Percentiles rank a stretch among this genome's conserved stretches.
Conservation (phyloP, 2,797 vertebrate species). For the Microcaecilia unicolor region DNA sequence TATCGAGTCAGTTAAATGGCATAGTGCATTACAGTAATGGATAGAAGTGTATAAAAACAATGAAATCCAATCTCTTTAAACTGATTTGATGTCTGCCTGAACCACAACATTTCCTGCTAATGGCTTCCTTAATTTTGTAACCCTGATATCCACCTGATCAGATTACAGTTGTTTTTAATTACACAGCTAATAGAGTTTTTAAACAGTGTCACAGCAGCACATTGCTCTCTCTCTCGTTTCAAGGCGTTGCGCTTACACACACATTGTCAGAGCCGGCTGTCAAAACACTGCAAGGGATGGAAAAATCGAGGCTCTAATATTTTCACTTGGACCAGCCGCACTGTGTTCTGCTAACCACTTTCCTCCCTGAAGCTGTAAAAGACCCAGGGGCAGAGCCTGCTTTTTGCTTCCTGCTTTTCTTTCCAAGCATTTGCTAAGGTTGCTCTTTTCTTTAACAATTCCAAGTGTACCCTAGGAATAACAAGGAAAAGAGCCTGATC, state of each 20-base stretch:
- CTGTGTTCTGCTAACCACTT: no score
- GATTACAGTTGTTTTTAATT: constrained; percentile 78
- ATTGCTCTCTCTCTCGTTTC: no score
- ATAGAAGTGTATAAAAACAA: constrained; percentile 77
- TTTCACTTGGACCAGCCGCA: not conserved
- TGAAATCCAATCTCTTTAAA: constrained; percentile 76
- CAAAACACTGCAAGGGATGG: constrained; percentile 5
- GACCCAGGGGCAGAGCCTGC: no score
- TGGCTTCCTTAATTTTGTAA: constrained; percentile 91
- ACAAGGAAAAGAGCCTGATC: no score
- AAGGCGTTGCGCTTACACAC: constrained; percentile 8
- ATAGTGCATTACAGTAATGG: constrained; percentile 79
- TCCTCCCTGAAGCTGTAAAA: no score
- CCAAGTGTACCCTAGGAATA: no score
- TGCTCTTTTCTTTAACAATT: no score
- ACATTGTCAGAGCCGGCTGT: constrained; percentile 12
- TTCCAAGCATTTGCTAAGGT: no score
- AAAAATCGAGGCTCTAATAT: not conserved
- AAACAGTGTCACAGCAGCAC: constrained; percentile 39
- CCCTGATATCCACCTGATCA: constrained; percentile 71
- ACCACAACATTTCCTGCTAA: constrained; percentile 73
- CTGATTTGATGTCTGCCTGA: constrained; percentile 82
- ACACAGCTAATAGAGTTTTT: constrained; percentile 59
- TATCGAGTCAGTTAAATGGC: constrained; percentile 61
- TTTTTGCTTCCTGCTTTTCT: no score